These are phyloP conservation scores for Ursus arctos DNA, from an alignment of 2,113 vertebrate genomes.

Conservation along the genomic window DNA sequence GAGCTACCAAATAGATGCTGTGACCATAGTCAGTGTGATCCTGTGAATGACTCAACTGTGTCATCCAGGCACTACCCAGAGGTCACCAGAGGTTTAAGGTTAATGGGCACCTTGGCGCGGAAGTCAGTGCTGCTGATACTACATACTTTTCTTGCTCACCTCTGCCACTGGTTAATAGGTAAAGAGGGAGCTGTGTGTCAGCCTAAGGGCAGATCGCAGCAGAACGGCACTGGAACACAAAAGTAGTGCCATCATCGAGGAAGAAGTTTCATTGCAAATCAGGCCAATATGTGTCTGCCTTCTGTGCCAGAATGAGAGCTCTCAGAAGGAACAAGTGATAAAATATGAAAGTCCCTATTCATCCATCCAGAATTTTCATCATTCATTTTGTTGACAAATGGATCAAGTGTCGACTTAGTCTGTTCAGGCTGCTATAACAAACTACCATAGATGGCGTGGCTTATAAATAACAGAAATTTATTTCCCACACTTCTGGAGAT, in stretches of 20 bases:
- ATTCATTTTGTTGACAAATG: background rate
- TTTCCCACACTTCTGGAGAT: background rate
- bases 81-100: constrained; percentile 12
- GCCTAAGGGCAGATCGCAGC: background rate
- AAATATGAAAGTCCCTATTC: background rate
- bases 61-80: background rate
- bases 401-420: background rate
- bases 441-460: background rate
- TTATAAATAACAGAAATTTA: background rate
- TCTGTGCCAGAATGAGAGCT: background rate
- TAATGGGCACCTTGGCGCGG: background rate
- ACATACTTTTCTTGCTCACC: background rate
- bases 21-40: background rate
- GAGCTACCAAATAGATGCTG: background rate
- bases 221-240: background rate
- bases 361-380: background rate
- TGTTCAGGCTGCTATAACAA: background rate
- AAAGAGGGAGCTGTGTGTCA: background rate
- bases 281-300: background rate
- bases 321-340: background rate
- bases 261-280: background rate
- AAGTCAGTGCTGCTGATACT: background rate
- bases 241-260: background rate
- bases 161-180: background rate
- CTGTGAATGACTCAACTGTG: constrained; percentile 49